Evolutionary conservation across 2,797 vertebrate genomes (phyloP).

Genomic region (Miichthys miiuy): DNA sequence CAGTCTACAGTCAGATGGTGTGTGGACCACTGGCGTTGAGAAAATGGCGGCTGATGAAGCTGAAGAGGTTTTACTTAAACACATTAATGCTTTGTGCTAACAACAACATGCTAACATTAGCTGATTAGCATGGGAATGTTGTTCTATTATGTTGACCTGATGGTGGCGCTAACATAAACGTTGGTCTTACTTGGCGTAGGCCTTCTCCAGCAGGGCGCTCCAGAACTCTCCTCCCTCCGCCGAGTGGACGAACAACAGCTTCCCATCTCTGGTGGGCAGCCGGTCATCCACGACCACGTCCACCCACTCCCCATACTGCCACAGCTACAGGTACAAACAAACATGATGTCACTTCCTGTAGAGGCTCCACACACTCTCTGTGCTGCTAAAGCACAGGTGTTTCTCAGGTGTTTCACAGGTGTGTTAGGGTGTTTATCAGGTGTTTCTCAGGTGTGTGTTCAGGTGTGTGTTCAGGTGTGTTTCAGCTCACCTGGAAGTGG

Average conservation of each 20-base stretch:
- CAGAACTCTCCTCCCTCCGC: constrained; percentile 91
- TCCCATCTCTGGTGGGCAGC: constrained; percentile 88
- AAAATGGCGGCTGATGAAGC: no score
- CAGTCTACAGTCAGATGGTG: no score
- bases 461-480: no score
- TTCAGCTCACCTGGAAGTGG: constrained; percentile 85
- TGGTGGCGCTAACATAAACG: no score
- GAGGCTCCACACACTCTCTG: not conserved
- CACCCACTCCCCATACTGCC: constrained; percentile 92
- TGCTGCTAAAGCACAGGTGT: not conserved
- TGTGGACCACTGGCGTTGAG: no score
- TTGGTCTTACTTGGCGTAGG: constrained; percentile 90
- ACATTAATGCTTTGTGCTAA: no score
- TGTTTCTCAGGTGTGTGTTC: no score
- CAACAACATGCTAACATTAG: no score
- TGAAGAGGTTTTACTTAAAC: no score
- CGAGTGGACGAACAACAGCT: constrained; percentile 94
- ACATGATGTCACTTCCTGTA: constrained; percentile 12
- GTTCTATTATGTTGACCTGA: not conserved
- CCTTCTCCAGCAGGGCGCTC: constrained; percentile 94
- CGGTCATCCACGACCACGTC: constrained; percentile 91
- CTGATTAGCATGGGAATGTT: no score
- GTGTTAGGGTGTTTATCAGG: no score
- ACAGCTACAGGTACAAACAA: constrained; percentile 80
- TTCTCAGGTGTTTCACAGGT: no score